Evolutionary conservation across 2,888 invertebrate genomes (phyloP).

Genomic region (Macroteleia sp.): DNA sequence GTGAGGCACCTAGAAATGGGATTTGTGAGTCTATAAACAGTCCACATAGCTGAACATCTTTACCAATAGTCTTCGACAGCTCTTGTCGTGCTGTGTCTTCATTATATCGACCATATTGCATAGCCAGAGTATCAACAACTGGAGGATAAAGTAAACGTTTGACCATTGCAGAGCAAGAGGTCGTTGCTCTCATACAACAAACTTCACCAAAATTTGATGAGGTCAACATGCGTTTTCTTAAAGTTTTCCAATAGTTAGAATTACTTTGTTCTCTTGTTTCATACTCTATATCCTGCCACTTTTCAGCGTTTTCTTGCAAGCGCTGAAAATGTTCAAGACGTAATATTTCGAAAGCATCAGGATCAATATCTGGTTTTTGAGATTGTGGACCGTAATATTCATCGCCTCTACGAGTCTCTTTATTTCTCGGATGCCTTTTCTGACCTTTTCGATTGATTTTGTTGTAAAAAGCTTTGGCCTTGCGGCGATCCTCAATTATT

Average conservation of each 20-base stretch:
- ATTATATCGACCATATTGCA: no score
- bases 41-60: no score
- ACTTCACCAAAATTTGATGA: conserved; percentile 62
- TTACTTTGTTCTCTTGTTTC: conserved; percentile 54
- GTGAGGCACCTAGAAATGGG: no score
- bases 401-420: conserved; percentile 7
- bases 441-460: not conserved
- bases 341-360: conserved; percentile 11
- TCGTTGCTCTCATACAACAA: no score
- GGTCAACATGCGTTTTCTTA: conserved; percentile 53
- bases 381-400: conserved; percentile 55
- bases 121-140: no score
- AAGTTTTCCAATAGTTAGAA: no score
- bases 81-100: no score
- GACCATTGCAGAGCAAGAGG: no score
- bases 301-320: conserved; percentile 37
- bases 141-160: no score
- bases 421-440: no score
- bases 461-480: not conserved
- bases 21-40: no score
- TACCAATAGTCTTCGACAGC: no score
- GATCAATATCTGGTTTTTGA: conserved; percentile 49
- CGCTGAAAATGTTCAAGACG: conserved; percentile 35
- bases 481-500: not conserved
- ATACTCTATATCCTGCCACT: conserved; percentile 43